Conservation (phyloP, 2,113 vertebrate species). For the Pseudopodoces humilis region DNA sequence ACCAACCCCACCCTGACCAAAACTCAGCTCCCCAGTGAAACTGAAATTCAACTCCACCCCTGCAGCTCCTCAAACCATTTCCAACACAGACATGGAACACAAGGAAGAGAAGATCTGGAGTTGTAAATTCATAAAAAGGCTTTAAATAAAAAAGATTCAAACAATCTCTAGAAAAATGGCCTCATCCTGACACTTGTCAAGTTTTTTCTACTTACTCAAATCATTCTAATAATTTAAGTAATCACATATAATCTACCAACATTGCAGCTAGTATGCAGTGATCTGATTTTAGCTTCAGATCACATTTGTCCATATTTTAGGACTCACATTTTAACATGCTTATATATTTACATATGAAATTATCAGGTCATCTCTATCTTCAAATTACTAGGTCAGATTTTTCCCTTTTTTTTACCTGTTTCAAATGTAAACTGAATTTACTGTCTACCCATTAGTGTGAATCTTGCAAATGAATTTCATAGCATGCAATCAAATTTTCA, state of each 20-base stretch:
- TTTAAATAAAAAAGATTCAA: background rate
- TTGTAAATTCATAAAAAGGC: background rate
- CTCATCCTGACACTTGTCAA: background rate
- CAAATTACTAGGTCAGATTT: background rate
- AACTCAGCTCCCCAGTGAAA: background rate
- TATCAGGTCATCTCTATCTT: background rate
- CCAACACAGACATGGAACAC: background rate
- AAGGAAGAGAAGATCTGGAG: background rate
- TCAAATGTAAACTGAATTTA: background rate
- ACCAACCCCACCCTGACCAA: background rate
- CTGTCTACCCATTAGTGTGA: background rate
- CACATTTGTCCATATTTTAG: background rate
- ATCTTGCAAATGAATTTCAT: background rate
- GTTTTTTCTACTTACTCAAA: background rate
- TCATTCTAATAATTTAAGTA: conserved; percentile 4
- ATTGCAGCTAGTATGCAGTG: background rate
- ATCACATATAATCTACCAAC: background rate
- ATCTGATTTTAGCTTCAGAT: background rate
- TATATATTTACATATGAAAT: background rate
- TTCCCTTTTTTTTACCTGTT: background rate
- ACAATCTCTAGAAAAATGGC: background rate
- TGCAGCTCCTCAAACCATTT: background rate
- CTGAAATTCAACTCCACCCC: background rate
- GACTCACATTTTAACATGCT: background rate
- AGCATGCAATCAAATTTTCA: background rate